A percentile compares a stretch with the other conserved stretches of the same genome.
Evolutionary conservation across 2,888 invertebrate species (phyloP).

Genomic region (Eustalomyia histrio): DNA sequence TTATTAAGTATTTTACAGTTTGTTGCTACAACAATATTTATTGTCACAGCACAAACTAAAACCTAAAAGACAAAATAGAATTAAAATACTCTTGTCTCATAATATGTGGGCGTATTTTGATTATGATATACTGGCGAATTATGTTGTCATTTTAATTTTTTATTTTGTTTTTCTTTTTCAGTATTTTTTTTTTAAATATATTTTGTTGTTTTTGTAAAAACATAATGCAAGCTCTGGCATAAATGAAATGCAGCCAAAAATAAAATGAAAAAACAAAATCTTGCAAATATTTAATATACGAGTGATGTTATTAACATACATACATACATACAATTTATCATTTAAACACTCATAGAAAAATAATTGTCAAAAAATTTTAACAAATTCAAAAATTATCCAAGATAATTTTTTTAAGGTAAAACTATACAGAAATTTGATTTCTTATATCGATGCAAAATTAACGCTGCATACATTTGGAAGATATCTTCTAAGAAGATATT

Average conservation of each 20-base stretch:
- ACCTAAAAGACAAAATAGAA: slow-evolving; percentile 20
- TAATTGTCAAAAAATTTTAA: too few relatives aligned
- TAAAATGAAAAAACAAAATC: slow-evolving; percentile 30
- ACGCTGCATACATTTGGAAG: too few relatives aligned
- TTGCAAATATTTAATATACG: slow-evolving; percentile 60
- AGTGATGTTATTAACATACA: slow-evolving; percentile 36
- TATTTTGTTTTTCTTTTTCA: slow-evolving; percentile 30
- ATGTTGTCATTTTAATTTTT: slow-evolving; percentile 71
- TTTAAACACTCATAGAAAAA: slow-evolving; percentile 36
- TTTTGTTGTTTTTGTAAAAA: slow-evolving; percentile 40
- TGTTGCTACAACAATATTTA: slow-evolving; percentile 55
- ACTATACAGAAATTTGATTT: too few relatives aligned
- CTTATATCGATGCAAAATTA: too few relatives aligned
- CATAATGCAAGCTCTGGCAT: slow-evolving; percentile 42
- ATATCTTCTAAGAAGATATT: too few relatives aligned
- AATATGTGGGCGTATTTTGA: slow-evolving; percentile 68
- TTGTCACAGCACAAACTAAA: slow-evolving; percentile 34
- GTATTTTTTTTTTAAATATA: slow-evolving; percentile 37
- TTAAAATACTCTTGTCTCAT: slow-evolving; percentile 62
- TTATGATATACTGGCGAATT: slow-evolving; percentile 74
- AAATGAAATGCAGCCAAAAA: slow-evolving; percentile 55
- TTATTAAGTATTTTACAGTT: slow-evolving; percentile 52
- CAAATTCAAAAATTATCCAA: too few relatives aligned
- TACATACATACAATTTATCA: slow-evolving; percentile 44
- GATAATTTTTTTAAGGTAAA: too few relatives aligned